Conservation (phyloP, 2,113 vertebrate genomes). For the Piaya cayana region DNA sequence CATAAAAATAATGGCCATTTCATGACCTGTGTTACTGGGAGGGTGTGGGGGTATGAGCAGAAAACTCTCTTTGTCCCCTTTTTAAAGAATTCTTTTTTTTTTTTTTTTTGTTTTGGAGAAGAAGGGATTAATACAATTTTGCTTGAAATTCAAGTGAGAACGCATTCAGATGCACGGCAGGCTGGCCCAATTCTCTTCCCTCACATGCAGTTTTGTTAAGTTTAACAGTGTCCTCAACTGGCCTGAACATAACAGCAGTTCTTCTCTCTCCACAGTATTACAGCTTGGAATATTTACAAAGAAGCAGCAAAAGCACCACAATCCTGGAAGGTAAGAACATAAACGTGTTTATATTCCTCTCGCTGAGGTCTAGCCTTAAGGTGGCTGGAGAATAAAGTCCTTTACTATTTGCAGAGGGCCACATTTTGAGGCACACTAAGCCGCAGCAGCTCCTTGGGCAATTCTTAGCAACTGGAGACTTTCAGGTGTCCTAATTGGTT, state of each 20-base stretch:
- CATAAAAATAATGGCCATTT: constrained; percentile 71
- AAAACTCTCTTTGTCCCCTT: background rate
- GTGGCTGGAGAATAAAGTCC: background rate
- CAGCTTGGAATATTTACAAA: background rate
- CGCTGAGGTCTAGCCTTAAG: background rate
- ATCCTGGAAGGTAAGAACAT: background rate
- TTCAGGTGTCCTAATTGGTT: background rate
- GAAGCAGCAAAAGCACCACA: background rate
- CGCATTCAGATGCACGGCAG: background rate
- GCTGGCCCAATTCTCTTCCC: background rate
- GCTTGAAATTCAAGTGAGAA: background rate
- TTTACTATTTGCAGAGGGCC: background rate
- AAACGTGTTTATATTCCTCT: background rate
- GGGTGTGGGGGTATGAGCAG: background rate
- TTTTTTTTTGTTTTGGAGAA: background rate
- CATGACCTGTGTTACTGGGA: constrained; percentile 16
- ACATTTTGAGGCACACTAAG: background rate
- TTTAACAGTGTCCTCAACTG: background rate
- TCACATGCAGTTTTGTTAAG: background rate
- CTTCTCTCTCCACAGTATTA: background rate
- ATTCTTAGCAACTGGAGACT: background rate
- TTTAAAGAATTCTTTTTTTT: constrained; percentile 22
- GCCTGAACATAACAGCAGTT: background rate
- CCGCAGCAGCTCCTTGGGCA: background rate
- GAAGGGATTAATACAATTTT: background rate